Evolutionary conservation across 2,797 vertebrate genomes (phyloP).

Genomic region (Corythornis leucogaster): DNA sequence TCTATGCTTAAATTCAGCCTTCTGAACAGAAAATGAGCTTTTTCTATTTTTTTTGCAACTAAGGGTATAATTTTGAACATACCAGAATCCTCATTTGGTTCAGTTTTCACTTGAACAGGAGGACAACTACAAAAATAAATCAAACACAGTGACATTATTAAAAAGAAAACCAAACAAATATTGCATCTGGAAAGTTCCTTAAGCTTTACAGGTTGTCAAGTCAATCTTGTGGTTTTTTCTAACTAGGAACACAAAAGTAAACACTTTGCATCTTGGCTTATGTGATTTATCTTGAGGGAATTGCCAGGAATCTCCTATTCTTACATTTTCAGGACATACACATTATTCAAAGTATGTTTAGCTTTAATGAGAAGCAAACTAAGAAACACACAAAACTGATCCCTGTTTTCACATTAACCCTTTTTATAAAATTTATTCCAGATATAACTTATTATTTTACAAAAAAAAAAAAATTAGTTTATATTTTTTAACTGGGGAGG

Average conservation of each 20-base stretch:
- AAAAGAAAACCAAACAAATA: background rate
- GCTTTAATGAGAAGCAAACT: background rate
- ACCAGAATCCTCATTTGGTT: constrained; percentile 80
- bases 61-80: constrained; percentile 37
- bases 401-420: background rate
- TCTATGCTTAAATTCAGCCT: background rate
- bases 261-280: background rate
- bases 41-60: background rate
- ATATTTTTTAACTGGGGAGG: background rate
- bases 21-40: background rate
- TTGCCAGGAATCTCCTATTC: background rate
- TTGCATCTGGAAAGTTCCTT: background rate
- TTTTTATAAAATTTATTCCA: background rate
- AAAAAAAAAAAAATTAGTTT: background rate
- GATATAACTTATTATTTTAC: background rate
- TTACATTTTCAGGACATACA: background rate
- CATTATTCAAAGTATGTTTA: background rate
- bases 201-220: background rate
- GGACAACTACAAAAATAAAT: constrained; percentile 67
- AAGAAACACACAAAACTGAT: background rate
- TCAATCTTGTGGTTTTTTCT: background rate
- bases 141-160: background rate
- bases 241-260: background rate
- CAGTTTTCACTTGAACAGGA: constrained; percentile 79
- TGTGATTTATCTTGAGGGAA: background rate